Conservation (phyloP, 2,113 vertebrate genomes). For the Embiotoca jacksoni region DNA sequence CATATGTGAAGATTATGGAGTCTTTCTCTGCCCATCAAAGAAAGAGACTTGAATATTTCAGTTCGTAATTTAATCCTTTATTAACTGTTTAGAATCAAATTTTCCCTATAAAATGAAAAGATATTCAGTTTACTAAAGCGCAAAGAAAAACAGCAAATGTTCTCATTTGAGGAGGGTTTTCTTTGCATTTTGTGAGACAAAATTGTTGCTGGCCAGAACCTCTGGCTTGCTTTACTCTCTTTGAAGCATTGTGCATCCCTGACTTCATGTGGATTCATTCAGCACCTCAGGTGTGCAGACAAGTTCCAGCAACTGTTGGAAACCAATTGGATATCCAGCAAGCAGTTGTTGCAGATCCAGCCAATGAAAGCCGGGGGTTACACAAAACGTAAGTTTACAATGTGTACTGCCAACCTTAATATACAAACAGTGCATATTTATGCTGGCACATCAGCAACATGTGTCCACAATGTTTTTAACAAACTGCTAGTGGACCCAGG, state of each 20-base stretch:
- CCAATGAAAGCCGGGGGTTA: constrained; percentile 45
- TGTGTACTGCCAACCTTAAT: constrained; percentile 8
- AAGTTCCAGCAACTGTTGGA: constrained; percentile 21
- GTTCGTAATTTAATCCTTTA: neutral
- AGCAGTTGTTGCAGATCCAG: neutral
- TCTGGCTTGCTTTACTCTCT: neutral
- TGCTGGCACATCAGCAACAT: constrained; percentile 31
- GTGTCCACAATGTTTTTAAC: constrained; percentile 18
- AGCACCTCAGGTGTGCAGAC: constrained; percentile 12
- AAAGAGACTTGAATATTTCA: neutral
- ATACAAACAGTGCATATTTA: constrained; percentile 20
- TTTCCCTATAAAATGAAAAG: no score
- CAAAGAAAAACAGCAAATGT: no score
- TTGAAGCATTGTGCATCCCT: neutral
- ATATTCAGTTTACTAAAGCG: no score
- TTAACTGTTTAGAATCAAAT: no score
- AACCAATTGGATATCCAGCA: constrained; percentile 20
- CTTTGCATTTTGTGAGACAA: neutral
- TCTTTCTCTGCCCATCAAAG: neutral
- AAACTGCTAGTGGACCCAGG: constrained; percentile 19
- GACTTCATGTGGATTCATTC: constrained; percentile 17
- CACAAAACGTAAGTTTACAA: constrained; percentile 31
- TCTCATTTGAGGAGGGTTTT: neutral
- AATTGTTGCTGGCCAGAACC: neutral
- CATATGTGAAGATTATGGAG: neutral